Evolutionary conservation across 1,140 invertebrate species (phyloP), one percentile per base, ranked within the genome.

Genomic region (Drosophila tsacasi): DNA sequence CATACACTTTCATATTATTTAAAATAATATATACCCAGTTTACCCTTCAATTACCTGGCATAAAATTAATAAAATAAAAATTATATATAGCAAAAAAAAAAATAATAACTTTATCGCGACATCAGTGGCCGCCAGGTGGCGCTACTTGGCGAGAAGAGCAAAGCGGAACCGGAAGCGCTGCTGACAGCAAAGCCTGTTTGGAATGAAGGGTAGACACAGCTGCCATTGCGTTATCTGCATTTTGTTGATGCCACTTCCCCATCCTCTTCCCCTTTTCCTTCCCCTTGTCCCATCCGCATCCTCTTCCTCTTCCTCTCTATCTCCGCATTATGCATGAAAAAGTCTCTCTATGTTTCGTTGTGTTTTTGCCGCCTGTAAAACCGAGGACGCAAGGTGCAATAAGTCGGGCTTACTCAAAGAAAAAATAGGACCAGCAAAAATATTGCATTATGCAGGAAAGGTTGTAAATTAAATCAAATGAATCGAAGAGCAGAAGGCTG

Each of bases 111-210:
- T 86, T 86, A 79, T 86, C 64, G 69, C 79, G 49, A 50, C 61
- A 78, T 23, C 73, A 60, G 58, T 23, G 72, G 50, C 63, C 77
- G 84, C 72, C 84, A 86, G 83, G 83, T 86, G 83, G 64, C 80
- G 80, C 76, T 67, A 72, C 65, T 52, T 63, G 73, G 72, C 55
- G 54, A 72, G 30, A 30, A 25, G 44, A 25, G 44, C 74, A 84
- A 27, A 71, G 47, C 83, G 83, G 83, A 87, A 87, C 66, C 71
- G 83, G 83, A 86, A 83, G 66, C 62, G 72, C 67, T 46, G 83
- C 67, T 89, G 83, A 74, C 84, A 89, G 81, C 80, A 69, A 77
- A 59, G 71, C 81, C 73, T 81, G 76, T 46, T 58, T 49, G 54
- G 30, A 10, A 57, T 32, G 44, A 58, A 58, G 27, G 35, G 49